These are phyloP conservation scores for Ahaetulla prasina DNA, from an alignment of 2,113 vertebrate species.

Conservation along the genomic window DNA sequence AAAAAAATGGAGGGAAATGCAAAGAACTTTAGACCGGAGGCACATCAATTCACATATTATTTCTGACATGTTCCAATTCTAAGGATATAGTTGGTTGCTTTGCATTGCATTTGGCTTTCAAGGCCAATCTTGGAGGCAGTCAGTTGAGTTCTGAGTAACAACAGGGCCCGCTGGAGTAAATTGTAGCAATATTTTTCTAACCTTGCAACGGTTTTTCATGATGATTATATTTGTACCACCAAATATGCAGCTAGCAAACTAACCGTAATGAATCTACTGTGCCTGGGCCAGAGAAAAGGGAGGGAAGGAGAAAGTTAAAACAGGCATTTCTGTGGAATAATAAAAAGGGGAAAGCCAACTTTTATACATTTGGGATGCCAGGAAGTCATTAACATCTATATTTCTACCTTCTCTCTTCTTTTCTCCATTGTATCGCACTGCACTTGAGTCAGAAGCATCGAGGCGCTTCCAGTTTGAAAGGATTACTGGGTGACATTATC, in stretches of 20 bases:
- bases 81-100: conserved; percentile 31
- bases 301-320: background rate
- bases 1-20: background rate
- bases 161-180: conserved; percentile 12
- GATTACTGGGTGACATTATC: background rate
- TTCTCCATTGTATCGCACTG: background rate
- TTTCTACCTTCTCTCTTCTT: background rate
- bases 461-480: background rate
- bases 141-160: conserved; percentile 19
- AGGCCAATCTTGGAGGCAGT: conserved; percentile 24
- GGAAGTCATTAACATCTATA: background rate
- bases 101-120: conserved; percentile 39
- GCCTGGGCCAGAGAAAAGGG: background rate
- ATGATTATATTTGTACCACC: conserved; percentile 2
- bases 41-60: conserved; percentile 41
- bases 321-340: background rate
- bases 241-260: conserved; percentile 6
- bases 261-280: background rate
- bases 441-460: too few species aligned
- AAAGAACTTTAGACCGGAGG: background rate
- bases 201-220: conserved; percentile 6
- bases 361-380: background rate
- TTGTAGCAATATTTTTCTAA: background rate
- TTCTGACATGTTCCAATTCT: conserved; percentile 34
- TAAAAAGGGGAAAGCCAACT: background rate